A percentile compares a stretch with the other conserved stretches of the same genome.
Conservation (phyloP, 1,140 invertebrate species). For the Liolophura sinensis region DNA sequence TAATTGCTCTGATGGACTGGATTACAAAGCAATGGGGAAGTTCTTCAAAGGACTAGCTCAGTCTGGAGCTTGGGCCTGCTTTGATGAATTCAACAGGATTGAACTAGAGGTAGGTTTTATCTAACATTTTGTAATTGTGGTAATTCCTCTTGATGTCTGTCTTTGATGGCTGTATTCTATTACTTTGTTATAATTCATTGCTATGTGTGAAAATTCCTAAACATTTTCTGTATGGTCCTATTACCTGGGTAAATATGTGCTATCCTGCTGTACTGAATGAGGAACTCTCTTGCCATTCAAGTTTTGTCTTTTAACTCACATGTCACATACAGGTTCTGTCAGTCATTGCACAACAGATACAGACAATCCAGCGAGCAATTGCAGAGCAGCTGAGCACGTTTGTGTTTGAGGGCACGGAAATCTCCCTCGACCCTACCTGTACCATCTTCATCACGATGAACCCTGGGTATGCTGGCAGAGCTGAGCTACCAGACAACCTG, state of each 20-base stretch:
- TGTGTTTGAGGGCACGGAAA: constrained; percentile 58
- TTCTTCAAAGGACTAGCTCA: constrained; percentile 61
- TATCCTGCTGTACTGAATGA: too few species aligned
- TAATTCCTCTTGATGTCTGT: neutral
- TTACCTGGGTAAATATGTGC: too few species aligned
- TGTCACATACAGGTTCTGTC: constrained; percentile 54
- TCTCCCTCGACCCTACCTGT: constrained; percentile 57
- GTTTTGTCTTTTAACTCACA: too few species aligned
- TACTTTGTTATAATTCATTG: too few species aligned
- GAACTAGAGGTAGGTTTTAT: constrained; percentile 56
- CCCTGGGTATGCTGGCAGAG: constrained; percentile 57
- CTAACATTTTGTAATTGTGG: neutral
- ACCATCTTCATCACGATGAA: constrained; percentile 62
- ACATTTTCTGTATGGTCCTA: too few species aligned
- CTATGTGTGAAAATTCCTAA: too few species aligned
- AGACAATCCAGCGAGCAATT: constrained; percentile 58
- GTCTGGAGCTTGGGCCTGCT: constrained; percentile 58
- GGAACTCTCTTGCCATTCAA: too few species aligned
- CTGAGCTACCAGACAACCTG: constrained; percentile 59
- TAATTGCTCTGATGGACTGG: constrained; percentile 60
- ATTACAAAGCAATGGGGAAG: constrained; percentile 61
- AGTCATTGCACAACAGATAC: constrained; percentile 59
- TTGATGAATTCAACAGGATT: constrained; percentile 60
- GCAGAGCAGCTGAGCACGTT: constrained; percentile 52
- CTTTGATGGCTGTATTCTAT: too few species aligned